These are phyloP conservation scores for Eristalis arbustorum DNA, from an alignment of 2,888 invertebrate genomes.

Conservation along the genomic window DNA sequence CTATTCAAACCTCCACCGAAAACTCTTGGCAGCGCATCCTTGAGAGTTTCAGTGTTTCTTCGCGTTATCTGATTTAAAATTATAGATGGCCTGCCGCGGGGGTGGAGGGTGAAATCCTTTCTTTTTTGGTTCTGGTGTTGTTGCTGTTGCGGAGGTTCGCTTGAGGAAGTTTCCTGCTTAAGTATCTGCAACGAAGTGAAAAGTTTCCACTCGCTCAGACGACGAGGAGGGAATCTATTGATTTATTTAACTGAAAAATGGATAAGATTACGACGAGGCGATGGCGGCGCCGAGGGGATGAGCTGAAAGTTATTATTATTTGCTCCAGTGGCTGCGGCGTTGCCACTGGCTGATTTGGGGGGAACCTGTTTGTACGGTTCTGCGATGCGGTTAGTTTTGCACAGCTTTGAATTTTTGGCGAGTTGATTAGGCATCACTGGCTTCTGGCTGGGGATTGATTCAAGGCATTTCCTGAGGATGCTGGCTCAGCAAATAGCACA, in stretches of 20 bases:
- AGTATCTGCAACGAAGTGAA: constrained; percentile 60
- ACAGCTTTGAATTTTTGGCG: too few species aligned
- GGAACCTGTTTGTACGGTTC: too few species aligned
- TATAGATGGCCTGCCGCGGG: constrained; percentile 3
- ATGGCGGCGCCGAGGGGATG: not conserved
- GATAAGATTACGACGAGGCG: constrained; percentile 40
- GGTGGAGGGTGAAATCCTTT: constrained; percentile 17
- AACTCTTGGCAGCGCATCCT: constrained; percentile 27
- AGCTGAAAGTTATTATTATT: not conserved
- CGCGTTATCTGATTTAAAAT: constrained; percentile 58
- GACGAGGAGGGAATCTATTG: constrained; percentile 51
- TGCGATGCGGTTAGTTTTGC: too few species aligned
- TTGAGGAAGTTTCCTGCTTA: not conserved
- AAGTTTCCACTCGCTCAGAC: constrained; percentile 54
- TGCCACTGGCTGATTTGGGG: not conserved
- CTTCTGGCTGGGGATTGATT: too few species aligned
- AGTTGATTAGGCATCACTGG: too few species aligned
- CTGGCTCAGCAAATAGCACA: too few species aligned
- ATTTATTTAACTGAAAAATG: constrained; percentile 62
- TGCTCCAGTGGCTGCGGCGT: not conserved
- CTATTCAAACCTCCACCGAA: constrained; percentile 35
- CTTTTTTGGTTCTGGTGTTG: not conserved
- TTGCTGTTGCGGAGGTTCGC: not conserved
- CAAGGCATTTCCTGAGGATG: too few species aligned
- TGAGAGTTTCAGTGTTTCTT: constrained; percentile 52